Evolutionary conservation across 2,113 vertebrate genomes (phyloP), one percentile per base, ranked within the genome.

Genomic region (Benitochromis conjunctus): DNA sequence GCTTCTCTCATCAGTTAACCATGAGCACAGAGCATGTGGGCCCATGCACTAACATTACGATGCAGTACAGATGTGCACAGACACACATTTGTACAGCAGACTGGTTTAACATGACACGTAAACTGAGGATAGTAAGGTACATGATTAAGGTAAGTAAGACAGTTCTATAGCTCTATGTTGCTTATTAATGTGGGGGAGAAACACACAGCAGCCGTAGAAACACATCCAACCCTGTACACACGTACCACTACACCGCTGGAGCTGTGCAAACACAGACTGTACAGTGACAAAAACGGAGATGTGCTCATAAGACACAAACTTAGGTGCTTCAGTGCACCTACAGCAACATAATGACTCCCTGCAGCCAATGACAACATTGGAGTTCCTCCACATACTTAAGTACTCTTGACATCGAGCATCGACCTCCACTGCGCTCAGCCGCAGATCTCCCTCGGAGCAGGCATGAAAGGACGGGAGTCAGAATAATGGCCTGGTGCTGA

Each of bases 401-500:
- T 76, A 60, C 76, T 91, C 85, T 80, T 91, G 89, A 95, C 88
- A 91, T 76, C 6, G 57, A 43, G 84, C 88, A 16, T 82, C 29
- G 11, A 86, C 79, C 85, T 85, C 53, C 58, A 5, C 87, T 46
- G 88, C 9, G 43, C 83, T 86, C 74, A 51, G 78, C 34, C 57
- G 29, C 79, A 21, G 83, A 89, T 66, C 91, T 82, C 14, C 86
- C 78, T 55, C 69, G 29, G 80, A 87, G 88, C 76, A 43, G 76
- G 38, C 69, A 57, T 83, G 78, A 79, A 53, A 29, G 85, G 83
- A 84, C 8, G 55, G 80, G 54, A 89, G 84, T 78, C 71, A 82
- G 81, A 90, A 91, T 85, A 90, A 93, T 88, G 85, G 87, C 81
- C 77, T 43, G 1, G 84, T 69, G 54, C 85, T 92, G 92, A 90